Evolutionary conservation across 2,113 vertebrate genomes (phyloP).

Genomic region (Zingel zingel): DNA sequence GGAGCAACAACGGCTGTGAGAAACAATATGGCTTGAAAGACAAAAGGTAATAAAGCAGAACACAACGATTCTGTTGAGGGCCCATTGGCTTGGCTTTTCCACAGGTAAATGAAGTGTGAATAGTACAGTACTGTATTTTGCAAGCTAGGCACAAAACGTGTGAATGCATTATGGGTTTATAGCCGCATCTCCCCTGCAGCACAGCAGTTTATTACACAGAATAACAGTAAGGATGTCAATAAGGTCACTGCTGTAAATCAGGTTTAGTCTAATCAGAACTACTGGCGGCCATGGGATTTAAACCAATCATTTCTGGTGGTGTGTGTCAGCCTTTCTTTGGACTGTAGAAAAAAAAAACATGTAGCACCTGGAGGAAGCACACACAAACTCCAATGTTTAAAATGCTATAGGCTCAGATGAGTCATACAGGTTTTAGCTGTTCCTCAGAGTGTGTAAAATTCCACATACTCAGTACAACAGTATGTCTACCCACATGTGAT

Average conservation of each 20-base stretch:
- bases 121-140: slow-evolving; percentile 8
- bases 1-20: slow-evolving; percentile 15
- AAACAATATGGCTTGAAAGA: slow-evolving; percentile 15
- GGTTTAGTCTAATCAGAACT: slow-evolving; percentile 16
- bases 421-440: not conserved
- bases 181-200: not conserved
- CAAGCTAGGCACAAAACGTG: slow-evolving; percentile 22
- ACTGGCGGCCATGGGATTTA: slow-evolving; percentile 3
- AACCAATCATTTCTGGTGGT: not conserved
- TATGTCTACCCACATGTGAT: not conserved
- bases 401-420: not conserved
- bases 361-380: not conserved
- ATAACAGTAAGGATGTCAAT: not conserved
- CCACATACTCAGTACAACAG: not conserved
- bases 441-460: not conserved
- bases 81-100: not conserved
- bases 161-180: slow-evolving; percentile 40
- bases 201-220: slow-evolving; percentile 27
- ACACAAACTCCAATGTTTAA: slow-evolving; percentile 2
- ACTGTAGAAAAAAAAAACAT: not conserved
- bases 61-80: not conserved
- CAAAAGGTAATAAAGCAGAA: slow-evolving; percentile 18
- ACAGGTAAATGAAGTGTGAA: slow-evolving; percentile 28
- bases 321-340: not conserved
- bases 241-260: slow-evolving; percentile 13